Base-by-base conservation (phyloP, 2,797 vertebrate species). In the Mus minutoides region DNA sequence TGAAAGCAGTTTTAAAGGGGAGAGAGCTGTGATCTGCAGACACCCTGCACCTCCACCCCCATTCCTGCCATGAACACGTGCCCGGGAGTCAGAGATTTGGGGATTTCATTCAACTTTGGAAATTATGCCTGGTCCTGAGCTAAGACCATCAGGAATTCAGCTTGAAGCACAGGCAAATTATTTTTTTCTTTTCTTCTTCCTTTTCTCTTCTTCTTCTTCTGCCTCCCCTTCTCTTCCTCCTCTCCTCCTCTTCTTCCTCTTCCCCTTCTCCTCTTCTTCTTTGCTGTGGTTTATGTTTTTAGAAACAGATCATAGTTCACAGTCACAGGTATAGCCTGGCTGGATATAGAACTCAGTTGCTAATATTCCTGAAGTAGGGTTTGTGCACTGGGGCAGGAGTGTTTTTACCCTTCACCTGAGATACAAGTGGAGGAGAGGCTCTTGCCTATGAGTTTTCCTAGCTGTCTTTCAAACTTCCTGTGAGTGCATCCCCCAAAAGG, bases 1-100 rank as follows among this genome's bases (percentile, higher is more conserved):
- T 98, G 98, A 98, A 98, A 97, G 84, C 67, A 69, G 56, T 88
- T 67, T 67, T 71, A 2, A 62, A 3, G 21, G 46, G 58, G 64
- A 75, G 76, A n/a, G 64, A 14, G 22, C 13, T 43, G 19, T 7
- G 85, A 62, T 58, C 64, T 37, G 49, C 43, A 85, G 62, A 69
- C 13, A 69, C 13, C 29, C 21, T 34, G 3, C 37, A 31, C 37
- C 2, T 40, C 5, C 1, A 13, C 1, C 29, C 11, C 43, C 2
- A 31, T 26, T 69, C 62, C 34, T 3, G 17, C 67, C 62, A 67
- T 16, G 62, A 85, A 12, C 31, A 49, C 4, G 19, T 22, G 8
- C 71, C 26, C 11, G 21, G 46, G 62, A 75, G 37, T 7, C 24
- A 4, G 13, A 43, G 77, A 76, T 12, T 79, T 12, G 40, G 29